Evolutionary conservation across 2,888 invertebrate genomes (phyloP).

Genomic region (Drosophila cyrtoloma): DNA sequence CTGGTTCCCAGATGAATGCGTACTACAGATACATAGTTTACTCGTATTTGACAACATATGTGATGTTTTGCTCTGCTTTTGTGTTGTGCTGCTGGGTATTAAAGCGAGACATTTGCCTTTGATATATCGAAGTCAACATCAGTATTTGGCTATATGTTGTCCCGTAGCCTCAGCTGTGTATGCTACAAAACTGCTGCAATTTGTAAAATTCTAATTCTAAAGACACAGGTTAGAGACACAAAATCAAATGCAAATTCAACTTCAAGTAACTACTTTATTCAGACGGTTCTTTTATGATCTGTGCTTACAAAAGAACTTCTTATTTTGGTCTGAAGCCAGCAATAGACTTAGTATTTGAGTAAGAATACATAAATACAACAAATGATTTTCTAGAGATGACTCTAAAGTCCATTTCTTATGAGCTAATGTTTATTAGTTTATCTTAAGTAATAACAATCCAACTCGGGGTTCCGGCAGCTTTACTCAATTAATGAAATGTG

Average conservation of each 20-base stretch:
- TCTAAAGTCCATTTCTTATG: background rate
- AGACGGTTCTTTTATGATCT: background rate
- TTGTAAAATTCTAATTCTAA: slow-evolving; percentile 38
- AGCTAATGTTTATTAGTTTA: background rate
- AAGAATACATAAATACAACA: background rate
- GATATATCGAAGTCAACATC: slow-evolving; percentile 67
- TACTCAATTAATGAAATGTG: background rate
- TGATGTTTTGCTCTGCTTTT: slow-evolving; percentile 11
- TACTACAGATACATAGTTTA: slow-evolving; percentile 48
- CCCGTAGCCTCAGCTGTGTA: slow-evolving; percentile 59
- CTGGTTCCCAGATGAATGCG: slow-evolving; percentile 39
- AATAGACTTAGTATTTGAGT: background rate
- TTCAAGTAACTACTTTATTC: background rate
- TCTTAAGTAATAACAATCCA: background rate
- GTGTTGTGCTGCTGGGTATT: slow-evolving; percentile 38
- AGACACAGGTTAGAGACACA: slow-evolving; percentile 18
- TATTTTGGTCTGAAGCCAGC: background rate
- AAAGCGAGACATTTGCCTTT: slow-evolving; percentile 58
- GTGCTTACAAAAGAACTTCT: background rate
- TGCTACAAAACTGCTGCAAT: slow-evolving; percentile 67
- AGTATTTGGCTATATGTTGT: slow-evolving; percentile 12
- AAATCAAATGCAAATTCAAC: background rate
- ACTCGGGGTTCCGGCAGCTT: background rate
- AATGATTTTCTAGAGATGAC: background rate
- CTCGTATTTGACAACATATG: slow-evolving; percentile 40